phyloP scores from a whole-genome alignment of 2,113 vertebrate species.

The Aleadryas rufinucha region DNA sequence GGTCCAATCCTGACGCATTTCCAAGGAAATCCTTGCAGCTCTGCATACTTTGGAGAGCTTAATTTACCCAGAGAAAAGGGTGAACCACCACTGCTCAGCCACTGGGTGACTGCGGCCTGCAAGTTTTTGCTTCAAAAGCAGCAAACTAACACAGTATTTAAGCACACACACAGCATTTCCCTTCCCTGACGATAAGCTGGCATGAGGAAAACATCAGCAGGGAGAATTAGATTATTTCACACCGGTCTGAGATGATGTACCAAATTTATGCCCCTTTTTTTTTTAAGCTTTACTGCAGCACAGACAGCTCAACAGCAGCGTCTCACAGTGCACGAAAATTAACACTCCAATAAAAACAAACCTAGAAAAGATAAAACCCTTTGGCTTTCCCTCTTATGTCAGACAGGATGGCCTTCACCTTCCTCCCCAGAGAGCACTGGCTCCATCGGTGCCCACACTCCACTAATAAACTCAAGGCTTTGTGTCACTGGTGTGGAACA shows the following conservation, averaged over 20 bases:
- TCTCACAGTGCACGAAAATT: not conserved
- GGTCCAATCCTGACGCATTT: not conserved
- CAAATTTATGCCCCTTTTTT: not conserved
- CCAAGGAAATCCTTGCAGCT: not conserved
- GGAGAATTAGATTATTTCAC: not conserved
- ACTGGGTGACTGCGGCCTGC: not conserved
- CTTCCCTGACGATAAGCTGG: not conserved
- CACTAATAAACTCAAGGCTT: not conserved
- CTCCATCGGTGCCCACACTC: not conserved
- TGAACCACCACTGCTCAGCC: not conserved
- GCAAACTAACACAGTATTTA: not conserved
- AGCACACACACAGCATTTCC: not conserved
- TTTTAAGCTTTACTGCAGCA: not conserved
- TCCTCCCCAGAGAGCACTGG: not conserved
- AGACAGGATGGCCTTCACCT: not conserved
- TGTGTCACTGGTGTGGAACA: not conserved
- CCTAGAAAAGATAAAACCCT: not conserved
- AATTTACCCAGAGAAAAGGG: not conserved
- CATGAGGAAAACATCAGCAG: not conserved
- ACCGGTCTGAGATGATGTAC: fast-evolving
- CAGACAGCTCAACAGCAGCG: not conserved
- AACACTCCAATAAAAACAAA: not conserved
- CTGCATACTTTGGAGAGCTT: not conserved
- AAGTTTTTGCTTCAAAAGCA: not conserved
- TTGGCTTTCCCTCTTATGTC: not conserved